Evolutionary conservation across 2,888 invertebrate genomes (phyloP).

Genomic region (Tachina grossa): DNA sequence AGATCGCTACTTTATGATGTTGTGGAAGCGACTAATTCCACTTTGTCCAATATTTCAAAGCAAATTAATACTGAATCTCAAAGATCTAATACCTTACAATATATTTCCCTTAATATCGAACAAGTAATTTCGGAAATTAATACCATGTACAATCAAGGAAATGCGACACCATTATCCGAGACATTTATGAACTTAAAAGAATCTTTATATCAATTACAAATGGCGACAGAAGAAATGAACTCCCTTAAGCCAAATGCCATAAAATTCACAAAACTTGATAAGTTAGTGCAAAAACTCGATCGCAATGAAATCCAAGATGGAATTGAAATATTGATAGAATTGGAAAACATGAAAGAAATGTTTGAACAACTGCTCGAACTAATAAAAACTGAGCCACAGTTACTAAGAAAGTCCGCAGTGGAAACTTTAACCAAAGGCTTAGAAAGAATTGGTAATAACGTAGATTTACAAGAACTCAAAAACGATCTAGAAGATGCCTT

Average conservation of each 20-base stretch:
- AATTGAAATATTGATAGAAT: slow-evolving; percentile 73
- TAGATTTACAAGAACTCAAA: slow-evolving; percentile 49
- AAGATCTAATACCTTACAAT: slow-evolving; percentile 47
- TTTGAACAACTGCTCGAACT: slow-evolving; percentile 47
- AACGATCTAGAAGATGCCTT: slow-evolving; percentile 61
- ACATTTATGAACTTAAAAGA: slow-evolving; percentile 31
- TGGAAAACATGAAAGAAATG: slow-evolving; percentile 72
- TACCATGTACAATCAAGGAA: slow-evolving; percentile 48
- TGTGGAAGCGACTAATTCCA: slow-evolving; percentile 72
- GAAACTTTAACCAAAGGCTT: slow-evolving; percentile 28
- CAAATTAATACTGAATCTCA: slow-evolving; percentile 63
- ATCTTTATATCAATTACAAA: slow-evolving; percentile 15
- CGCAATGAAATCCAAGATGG: slow-evolving; percentile 55
- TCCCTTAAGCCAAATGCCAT: neutral
- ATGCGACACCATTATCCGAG: slow-evolving; percentile 7
- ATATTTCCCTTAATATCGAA: slow-evolving; percentile 44
- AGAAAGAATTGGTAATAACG: slow-evolving; percentile 19
- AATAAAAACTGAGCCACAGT: slow-evolving; percentile 48
- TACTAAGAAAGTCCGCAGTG: slow-evolving; percentile 21
- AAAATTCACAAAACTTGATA: slow-evolving; percentile 18
- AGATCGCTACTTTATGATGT: slow-evolving; percentile 74
- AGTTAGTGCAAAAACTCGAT: slow-evolving; percentile 43
- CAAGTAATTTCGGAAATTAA: slow-evolving; percentile 43
- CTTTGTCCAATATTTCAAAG: slow-evolving; percentile 68
- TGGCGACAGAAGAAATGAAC: neutral